Evolutionary conservation across 2,797 vertebrate species (phyloP), one percentile per base, ranked within the genome.

Genomic region (Sciurus vulgaris): DNA sequence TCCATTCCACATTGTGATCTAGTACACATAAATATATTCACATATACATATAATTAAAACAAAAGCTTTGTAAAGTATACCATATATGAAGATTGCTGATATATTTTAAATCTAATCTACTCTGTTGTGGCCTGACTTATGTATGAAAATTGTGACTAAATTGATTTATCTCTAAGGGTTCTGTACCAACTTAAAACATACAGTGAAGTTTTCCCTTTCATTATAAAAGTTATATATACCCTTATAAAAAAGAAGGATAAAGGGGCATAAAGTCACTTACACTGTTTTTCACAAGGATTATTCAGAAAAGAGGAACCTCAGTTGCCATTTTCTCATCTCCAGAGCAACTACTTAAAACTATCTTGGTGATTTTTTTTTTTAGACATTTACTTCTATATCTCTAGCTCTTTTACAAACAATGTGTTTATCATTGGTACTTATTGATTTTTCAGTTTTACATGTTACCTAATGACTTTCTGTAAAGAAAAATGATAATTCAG

Each of bases 401-500:
- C 61, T 88, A n/a, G 30, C 6, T 67, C 13, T 67, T 67, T 15
- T 33, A 67, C 33, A 77, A 91, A 59, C 69, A 84, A 73, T 74
- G 79, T 78, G 38, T 2, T 91, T 59, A 35, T 54, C 41, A 76
- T 67, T 88, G 51, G 24, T 88, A 47, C 30, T 82, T 78, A 28
- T 70, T 84, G 26, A 70, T 97, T 88, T 93, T 97, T 95, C 61
- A 20, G 10, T 86, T 87, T 87, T 94, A 82, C 26, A 65, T 17
- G 76, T 76, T 92, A 70, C 74, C 30, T 90, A 67, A 28, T 90
- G 49, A 92, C 59, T 91, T 67, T 33, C 63, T 51, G 17, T 88
- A 54, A 79, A 56, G 26, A 17, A 63, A 94, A 49, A 69, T 38
- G 49, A 88, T 51, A 24, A 79, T 69, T 87, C 93, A 82, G 11